phyloP scores from a whole-genome alignment of 2,797 vertebrate genomes.

The Anabas testudineus region DNA sequence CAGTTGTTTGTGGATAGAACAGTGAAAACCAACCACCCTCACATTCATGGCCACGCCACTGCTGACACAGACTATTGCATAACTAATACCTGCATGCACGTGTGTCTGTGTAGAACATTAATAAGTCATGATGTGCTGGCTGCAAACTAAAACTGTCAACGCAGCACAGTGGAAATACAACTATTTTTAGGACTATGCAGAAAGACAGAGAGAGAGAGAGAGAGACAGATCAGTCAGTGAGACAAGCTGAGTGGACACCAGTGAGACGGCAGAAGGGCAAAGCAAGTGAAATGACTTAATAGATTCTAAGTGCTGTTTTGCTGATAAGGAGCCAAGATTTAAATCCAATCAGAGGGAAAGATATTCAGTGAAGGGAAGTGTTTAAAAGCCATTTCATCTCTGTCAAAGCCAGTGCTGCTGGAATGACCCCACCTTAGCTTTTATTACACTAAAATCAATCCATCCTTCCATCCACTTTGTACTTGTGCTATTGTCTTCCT shows the following conservation, averaged over 20 bases:
- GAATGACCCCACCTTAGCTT: conserved; percentile 43
- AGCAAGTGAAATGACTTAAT: conserved; percentile 61
- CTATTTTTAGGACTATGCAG: conserved; percentile 32
- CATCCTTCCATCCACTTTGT: not conserved
- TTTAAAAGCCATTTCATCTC: conserved; percentile 62
- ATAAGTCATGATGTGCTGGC: conserved; percentile 56
- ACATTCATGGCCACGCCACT: conserved; percentile 19
- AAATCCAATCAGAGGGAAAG: conserved; percentile 60
- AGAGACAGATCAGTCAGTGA: conserved; percentile 7
- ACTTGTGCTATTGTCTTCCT: conserved; percentile 7
- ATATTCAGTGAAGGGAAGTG: conserved; percentile 60
- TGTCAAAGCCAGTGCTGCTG: conserved; percentile 23
- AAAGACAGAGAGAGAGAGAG: not conserved
- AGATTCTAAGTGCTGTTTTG: conserved; percentile 62
- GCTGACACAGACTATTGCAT: conserved; percentile 54
- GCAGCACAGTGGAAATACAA: conserved; percentile 27
- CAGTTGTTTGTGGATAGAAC: not conserved
- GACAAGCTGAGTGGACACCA: conserved; percentile 1
- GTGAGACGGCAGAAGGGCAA: conserved; percentile 25
- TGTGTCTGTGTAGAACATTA: conserved; percentile 38
- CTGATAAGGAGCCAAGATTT: conserved; percentile 60
- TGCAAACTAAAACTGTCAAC: conserved; percentile 40
- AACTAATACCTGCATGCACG: conserved; percentile 37
- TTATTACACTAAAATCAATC: conserved; percentile 44
- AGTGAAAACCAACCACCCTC: not conserved